phyloP scores from a whole-genome alignment of 2,113 vertebrate genomes.

The Halcyon senegalensis region DNA sequence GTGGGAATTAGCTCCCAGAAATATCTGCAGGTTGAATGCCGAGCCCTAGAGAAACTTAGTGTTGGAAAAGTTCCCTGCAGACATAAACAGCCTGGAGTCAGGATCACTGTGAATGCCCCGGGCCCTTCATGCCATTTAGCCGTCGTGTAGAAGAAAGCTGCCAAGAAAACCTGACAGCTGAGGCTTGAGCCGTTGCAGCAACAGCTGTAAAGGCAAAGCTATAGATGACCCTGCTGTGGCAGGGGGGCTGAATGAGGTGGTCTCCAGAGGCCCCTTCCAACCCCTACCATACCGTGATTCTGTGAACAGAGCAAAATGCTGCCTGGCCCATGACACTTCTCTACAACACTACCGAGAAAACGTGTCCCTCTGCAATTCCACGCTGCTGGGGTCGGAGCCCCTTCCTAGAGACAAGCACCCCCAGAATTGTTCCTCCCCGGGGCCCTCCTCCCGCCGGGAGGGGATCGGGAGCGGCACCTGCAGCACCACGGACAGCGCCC shows the following conservation, averaged over 20 bases:
- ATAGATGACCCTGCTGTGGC: no score
- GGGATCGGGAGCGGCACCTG: rapidly evolving
- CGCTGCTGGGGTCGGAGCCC: neutral
- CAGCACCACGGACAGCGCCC: neutral
- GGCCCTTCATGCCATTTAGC: neutral
- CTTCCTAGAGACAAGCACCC: rapidly evolving
- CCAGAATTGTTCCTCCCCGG: neutral
- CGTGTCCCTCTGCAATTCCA: rapidly evolving
- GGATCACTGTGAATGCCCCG: no score
- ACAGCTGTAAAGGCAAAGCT: neutral
- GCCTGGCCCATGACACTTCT: neutral
- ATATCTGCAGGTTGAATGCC: neutral
- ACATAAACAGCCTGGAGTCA: rapidly evolving
- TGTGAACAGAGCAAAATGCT: neutral
- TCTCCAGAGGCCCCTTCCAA: no score
- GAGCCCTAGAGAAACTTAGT: neutral
- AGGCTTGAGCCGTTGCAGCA: neutral
- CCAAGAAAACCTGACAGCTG: neutral
- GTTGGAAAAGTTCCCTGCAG: neutral
- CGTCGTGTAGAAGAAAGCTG: neutral
- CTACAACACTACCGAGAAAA: rapidly evolving
- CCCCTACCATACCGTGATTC: no score
- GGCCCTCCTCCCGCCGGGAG: rapidly evolving
- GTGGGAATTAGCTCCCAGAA: neutral
- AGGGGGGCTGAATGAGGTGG: no score